These are phyloP conservation scores for Venustaconcha ellipsiformis DNA, from an alignment of 1,140 invertebrate genomes.

Conservation along the genomic window DNA sequence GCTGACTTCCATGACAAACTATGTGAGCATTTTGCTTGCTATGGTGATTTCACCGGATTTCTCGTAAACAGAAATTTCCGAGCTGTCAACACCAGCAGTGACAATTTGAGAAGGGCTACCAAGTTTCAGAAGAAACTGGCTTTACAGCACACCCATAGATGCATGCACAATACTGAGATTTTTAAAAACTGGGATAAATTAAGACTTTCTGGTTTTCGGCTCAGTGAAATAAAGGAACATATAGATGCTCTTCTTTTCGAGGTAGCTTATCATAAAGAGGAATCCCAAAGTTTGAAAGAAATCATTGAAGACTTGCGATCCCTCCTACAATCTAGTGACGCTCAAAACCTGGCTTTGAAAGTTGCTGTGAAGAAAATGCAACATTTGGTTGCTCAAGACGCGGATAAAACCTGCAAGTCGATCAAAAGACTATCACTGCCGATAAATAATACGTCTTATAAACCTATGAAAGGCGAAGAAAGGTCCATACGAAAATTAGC, in stretches of 20 bases:
- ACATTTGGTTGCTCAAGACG: not conserved
- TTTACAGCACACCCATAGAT: slow-evolving; percentile 13
- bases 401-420: not conserved
- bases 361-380: slow-evolving; percentile 23
- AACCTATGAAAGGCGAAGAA: slow-evolving; percentile 30
- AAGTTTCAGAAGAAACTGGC: slow-evolving; percentile 28
- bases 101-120: slow-evolving; percentile 5
- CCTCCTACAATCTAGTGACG: slow-evolving; percentile 21
- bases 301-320: slow-evolving; percentile 33
- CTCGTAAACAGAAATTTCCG: slow-evolving; percentile 28
- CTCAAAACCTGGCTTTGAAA: slow-evolving; percentile 29
- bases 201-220: slow-evolving; percentile 25
- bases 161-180: slow-evolving; percentile 28
- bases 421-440: slow-evolving; percentile 27
- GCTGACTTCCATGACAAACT: slow-evolving; percentile 25
- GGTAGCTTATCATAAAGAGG: slow-evolving; percentile 30
- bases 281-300: slow-evolving; percentile 28
- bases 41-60: slow-evolving; percentile 30
- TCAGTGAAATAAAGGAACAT: slow-evolving; percentile 29
- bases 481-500: slow-evolving; percentile 20
- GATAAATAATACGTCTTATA: slow-evolving; percentile 11
- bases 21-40: slow-evolving; percentile 34
- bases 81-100: slow-evolving; percentile 19
- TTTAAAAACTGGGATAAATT: slow-evolving; percentile 36
- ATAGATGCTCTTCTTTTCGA: slow-evolving; percentile 30